A percentile compares a stretch with the other conserved stretches of the same genome.
Conservation (phyloP, 2,888 invertebrate genomes). For the Neoitamus cyanurus region DNA sequence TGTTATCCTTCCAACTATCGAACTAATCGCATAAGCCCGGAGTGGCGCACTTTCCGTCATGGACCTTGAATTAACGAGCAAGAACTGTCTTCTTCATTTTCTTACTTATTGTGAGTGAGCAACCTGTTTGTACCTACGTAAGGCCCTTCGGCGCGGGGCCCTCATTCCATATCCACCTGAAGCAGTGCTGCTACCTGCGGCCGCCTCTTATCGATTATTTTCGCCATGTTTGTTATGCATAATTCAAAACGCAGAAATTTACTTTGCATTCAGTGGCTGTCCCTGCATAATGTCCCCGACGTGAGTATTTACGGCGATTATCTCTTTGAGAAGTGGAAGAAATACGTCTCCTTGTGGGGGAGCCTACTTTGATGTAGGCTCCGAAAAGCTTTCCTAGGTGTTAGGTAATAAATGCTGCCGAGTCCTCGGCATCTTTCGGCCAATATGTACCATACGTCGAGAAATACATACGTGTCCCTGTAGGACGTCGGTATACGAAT, state of each 20-base stretch:
- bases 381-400: background rate
- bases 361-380: background rate
- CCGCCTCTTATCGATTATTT: background rate
- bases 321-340: background rate
- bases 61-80: background rate
- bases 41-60: background rate
- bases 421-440: background rate
- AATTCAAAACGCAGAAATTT: slow-evolving; percentile 5
- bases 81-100: background rate
- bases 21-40: background rate
- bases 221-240: slow-evolving; percentile 5
- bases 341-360: background rate
- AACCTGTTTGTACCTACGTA: background rate
- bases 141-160: background rate
- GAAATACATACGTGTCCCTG: background rate
- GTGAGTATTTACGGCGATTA: background rate
- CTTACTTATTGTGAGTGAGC: background rate
- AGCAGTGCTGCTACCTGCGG: background rate
- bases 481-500: background rate
- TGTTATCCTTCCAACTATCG: background rate
- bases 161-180: background rate
- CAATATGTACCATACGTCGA: background rate
- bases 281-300: background rate
- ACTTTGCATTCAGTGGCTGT: background rate
- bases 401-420: background rate